These are phyloP conservation scores for Plecotus auritus DNA, from an alignment of 2,113 vertebrate genomes.

Conservation along the genomic window DNA sequence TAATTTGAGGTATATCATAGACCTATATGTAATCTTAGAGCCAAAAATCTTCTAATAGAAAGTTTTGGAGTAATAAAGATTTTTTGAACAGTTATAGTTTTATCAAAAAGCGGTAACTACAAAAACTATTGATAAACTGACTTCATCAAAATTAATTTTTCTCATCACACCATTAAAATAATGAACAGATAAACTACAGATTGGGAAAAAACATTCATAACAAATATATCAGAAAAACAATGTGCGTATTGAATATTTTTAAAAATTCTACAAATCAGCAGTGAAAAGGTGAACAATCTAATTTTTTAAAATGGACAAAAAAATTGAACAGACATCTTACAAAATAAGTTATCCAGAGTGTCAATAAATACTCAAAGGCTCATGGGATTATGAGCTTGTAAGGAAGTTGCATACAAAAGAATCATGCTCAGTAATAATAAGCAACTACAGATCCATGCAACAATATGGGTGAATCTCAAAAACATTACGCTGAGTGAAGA, in stretches of 20 bases:
- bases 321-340: neutral
- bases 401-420: neutral
- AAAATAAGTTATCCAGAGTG: neutral
- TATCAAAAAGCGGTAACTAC: neutral
- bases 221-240: neutral
- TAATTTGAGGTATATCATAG: neutral
- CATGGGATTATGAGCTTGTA: neutral
- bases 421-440: neutral
- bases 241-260: neutral
- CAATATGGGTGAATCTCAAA: neutral
- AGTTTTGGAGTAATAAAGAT: neutral
- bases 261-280: neutral
- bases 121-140: neutral
- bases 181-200: neutral
- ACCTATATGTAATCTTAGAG: neutral
- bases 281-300: neutral
- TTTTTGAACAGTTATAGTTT: neutral
- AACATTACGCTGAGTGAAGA: neutral
- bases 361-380: neutral
- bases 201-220: neutral
- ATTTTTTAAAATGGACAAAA: neutral
- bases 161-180: neutral
- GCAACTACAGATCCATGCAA: neutral
- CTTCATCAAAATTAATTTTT: neutral
- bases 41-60: neutral